These are phyloP conservation scores for Tetramorium simillimum DNA, from an alignment of 1,140 invertebrate genomes.

Conservation along the genomic window DNA sequence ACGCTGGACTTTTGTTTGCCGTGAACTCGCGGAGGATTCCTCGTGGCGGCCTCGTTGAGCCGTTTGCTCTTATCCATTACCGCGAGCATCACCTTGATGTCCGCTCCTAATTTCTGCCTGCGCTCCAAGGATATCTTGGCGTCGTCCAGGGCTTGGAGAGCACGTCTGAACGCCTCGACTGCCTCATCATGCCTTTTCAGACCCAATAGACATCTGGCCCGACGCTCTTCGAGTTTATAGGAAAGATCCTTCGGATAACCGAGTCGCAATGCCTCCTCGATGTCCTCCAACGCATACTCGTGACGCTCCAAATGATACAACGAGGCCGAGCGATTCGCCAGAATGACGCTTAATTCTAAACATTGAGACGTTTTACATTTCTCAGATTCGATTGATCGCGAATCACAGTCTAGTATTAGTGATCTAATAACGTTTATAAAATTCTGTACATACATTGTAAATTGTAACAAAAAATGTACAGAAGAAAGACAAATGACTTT, in stretches of 20 bases:
- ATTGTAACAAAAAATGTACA: no score
- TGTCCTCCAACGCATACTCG: slow-evolving; percentile 89
- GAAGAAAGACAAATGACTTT: no score
- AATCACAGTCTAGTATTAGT: background rate
- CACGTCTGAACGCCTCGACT: slow-evolving; percentile 88
- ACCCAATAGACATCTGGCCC: slow-evolving; percentile 91
- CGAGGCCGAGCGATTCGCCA: slow-evolving; percentile 95
- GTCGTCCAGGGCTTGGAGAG: slow-evolving; percentile 88
- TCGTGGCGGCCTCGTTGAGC: slow-evolving; percentile 79
- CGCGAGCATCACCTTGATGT: slow-evolving; percentile 90
- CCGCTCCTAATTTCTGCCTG: slow-evolving; percentile 88
- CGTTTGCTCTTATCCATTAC: slow-evolving; percentile 87
- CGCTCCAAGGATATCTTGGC: slow-evolving; percentile 88
- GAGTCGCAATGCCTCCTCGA: slow-evolving; percentile 88
- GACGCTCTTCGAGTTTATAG: slow-evolving; percentile 92
- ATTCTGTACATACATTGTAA: no score
- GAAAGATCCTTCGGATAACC: slow-evolving; percentile 91
- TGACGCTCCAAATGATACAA: slow-evolving; percentile 92
- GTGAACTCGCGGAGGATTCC: slow-evolving; percentile 72
- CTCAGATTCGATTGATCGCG: background rate
- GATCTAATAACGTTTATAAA: background rate
- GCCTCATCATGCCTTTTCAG: slow-evolving; percentile 90
- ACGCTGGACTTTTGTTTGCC: slow-evolving; percentile 77
- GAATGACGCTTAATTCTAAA: slow-evolving; percentile 89
- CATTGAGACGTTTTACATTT: background rate